Evolutionary conservation across 2,113 vertebrate species (phyloP).

Genomic region (Corapipo altera): DNA sequence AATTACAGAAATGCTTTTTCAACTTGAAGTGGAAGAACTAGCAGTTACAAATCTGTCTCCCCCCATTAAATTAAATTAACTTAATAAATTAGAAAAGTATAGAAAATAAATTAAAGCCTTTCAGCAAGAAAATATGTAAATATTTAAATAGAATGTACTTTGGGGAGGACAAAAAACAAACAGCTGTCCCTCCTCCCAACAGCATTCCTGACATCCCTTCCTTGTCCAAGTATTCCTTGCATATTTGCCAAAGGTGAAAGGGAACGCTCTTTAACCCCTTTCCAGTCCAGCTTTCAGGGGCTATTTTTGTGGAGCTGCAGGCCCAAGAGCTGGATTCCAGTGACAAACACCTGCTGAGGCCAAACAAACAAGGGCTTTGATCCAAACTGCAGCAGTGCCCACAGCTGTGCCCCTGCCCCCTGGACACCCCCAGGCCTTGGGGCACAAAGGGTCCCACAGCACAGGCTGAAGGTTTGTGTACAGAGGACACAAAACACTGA

Average conservation of each 20-base stretch:
- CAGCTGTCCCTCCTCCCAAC: not conserved
- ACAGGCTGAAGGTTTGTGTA: rapidly evolving
- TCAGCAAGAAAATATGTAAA: constrained; percentile 19
- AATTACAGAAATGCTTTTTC: not conserved
- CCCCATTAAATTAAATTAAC: not conserved
- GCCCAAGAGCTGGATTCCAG: not conserved
- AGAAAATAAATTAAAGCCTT: not conserved
- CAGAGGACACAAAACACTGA: not conserved
- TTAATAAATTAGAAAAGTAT: not conserved
- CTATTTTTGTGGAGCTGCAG: not conserved
- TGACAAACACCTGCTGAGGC: not conserved
- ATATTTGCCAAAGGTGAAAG: not conserved
- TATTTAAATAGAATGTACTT: constrained; percentile 48
- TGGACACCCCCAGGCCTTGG: rapidly evolving
- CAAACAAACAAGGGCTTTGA: not conserved
- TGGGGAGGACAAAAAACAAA: constrained; percentile 49
- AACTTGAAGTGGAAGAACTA: not conserved
- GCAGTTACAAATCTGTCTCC: not conserved
- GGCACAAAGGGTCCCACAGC: not conserved
- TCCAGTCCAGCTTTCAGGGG: not conserved
- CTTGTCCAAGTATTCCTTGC: not conserved
- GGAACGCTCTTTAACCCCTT: constrained; percentile 27
- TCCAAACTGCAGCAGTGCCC: not conserved
- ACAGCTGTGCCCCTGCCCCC: too few species aligned
- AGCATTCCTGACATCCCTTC: not conserved